A percentile compares a stretch with the other conserved stretches of the same genome.
Conservation (phyloP, 30 jellyfish, hydroid and myxozoan species). For the Turritopsis dohrnii region DNA sequence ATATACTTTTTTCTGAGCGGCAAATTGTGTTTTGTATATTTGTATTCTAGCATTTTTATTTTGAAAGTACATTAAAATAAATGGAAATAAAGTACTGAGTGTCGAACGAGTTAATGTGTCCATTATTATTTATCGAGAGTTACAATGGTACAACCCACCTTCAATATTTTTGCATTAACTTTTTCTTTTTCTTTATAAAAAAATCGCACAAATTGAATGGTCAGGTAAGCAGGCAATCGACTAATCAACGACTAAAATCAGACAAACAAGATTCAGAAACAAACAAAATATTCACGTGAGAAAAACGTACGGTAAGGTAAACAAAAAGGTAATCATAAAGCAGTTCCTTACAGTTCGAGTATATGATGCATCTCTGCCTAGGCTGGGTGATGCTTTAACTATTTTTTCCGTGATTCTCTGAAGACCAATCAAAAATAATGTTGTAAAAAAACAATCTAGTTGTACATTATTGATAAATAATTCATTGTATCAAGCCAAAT, state of each 20-base stretch:
- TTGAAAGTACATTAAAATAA: too few relatives aligned
- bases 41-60: too few relatives aligned
- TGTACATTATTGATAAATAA: neutral
- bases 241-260: slow-evolving; percentile 59
- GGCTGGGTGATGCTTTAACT: slow-evolving; percentile 65
- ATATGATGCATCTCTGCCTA: slow-evolving; percentile 75
- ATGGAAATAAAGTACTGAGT: too few relatives aligned
- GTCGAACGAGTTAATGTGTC: too few relatives aligned
- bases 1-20: too few relatives aligned
- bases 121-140: too few relatives aligned
- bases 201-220: slow-evolving; percentile 85
- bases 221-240: slow-evolving; percentile 91
- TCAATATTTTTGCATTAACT: slow-evolving; percentile 84
- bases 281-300: neutral
- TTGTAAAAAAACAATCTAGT: neutral
- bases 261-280: too few relatives aligned
- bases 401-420: slow-evolving; percentile 71
- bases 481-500: neutral
- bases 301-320: neutral
- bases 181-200: slow-evolving; percentile 89
- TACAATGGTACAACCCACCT: too few relatives aligned
- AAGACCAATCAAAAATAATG: neutral
- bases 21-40: too few relatives aligned
- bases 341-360: slow-evolving; percentile 54
- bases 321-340: neutral